Evolutionary conservation across 37 sponge, comb jelly and placozoan genomes (phyloP).

Genomic region (Aphrocallistes beatrix): DNA sequence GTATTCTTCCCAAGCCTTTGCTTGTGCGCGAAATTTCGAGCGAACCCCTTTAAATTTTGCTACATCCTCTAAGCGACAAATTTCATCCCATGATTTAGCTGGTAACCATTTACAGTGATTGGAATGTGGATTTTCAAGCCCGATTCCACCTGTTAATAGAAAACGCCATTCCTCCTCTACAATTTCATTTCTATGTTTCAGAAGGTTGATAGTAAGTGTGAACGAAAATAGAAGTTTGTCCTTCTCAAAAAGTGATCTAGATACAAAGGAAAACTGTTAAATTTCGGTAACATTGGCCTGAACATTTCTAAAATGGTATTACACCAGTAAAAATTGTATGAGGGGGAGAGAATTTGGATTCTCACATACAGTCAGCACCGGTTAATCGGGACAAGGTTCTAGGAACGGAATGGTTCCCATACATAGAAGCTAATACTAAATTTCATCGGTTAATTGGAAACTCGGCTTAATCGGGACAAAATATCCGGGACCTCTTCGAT

Average conservation of each 20-base stretch:
- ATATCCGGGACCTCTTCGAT: too few species aligned
- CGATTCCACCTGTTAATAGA: constrained; percentile 94
- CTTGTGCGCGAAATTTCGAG: constrained; percentile 11
- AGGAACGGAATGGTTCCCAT: too few species aligned
- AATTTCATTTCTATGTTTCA: constrained; percentile 54
- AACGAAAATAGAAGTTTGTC: constrained; percentile 96
- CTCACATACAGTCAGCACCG: too few species aligned
- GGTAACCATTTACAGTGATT: constrained; percentile 88
- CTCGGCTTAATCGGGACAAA: too few species aligned
- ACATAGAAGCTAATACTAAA: too few species aligned
- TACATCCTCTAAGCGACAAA: constrained; percentile 74
- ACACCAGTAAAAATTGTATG: too few species aligned
- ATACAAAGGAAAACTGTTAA: too few species aligned
- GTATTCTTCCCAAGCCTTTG: constrained; percentile 12
- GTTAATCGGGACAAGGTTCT: too few species aligned
- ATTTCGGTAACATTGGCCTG: too few species aligned
- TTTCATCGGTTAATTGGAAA: too few species aligned
- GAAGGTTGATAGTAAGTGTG: constrained; percentile 74
- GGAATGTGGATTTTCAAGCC: constrained; percentile 89
- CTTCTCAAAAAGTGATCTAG: constrained; percentile 94
- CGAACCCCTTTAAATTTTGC: constrained; percentile 37
- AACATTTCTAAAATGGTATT: too few species aligned
- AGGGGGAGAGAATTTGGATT: too few species aligned
- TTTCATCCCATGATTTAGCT: constrained; percentile 92
- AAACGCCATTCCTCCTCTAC: constrained; percentile 89